Evolutionary conservation across 2,113 vertebrate genomes (phyloP).

Genomic region (Heptranchias perlo): DNA sequence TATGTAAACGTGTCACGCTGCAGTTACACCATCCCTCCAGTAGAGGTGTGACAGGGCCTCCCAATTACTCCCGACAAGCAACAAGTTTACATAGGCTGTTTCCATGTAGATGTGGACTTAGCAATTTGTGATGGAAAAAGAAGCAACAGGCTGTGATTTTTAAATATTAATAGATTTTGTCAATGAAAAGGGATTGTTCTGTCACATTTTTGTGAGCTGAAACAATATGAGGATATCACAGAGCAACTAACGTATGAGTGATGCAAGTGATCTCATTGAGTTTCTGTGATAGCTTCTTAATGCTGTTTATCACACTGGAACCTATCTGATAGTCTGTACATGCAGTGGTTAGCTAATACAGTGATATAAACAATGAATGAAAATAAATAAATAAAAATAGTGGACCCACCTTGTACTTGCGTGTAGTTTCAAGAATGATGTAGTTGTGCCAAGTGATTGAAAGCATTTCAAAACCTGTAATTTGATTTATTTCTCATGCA

Average conservation of each 20-base stretch:
- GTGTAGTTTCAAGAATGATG: too few relatives aligned
- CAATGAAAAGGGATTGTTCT: background rate
- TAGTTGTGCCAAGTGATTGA: background rate
- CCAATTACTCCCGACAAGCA: background rate
- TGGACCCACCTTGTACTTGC: background rate
- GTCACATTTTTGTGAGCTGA: background rate
- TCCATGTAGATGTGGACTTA: background rate
- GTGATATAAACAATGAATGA: background rate
- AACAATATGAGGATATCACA: background rate
- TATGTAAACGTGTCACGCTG: conserved; percentile 22
- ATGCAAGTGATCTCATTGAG: background rate
- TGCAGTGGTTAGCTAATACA: background rate
- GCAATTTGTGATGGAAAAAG: background rate
- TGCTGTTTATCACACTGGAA: background rate
- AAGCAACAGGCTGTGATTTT: background rate
- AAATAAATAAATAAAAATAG: background rate
- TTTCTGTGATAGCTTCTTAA: background rate
- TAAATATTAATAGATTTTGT: background rate
- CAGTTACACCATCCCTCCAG: background rate
- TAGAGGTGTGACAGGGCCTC: background rate
- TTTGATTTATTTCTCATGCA: background rate
- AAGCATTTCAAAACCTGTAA: background rate
- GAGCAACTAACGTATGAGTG: background rate
- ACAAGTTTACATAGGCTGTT: background rate
- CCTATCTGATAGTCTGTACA: background rate